These are phyloP conservation scores for Moxostoma hubbsi DNA, from an alignment of 2,797 vertebrate species.

Conservation along the genomic window DNA sequence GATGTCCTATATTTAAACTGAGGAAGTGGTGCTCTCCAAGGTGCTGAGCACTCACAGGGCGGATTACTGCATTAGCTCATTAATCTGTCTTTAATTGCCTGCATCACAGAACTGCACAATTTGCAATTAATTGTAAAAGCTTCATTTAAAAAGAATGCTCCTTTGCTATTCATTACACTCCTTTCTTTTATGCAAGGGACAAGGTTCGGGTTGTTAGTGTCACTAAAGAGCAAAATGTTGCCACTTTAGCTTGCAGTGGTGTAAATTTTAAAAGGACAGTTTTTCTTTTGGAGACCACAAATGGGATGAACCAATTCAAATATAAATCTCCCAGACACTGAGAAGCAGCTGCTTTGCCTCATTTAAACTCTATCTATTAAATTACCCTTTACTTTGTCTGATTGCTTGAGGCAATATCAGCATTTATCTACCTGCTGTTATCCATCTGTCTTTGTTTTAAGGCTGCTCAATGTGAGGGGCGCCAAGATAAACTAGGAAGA, in stretches of 20 bases:
- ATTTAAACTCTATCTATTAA: slow-evolving; percentile 49
- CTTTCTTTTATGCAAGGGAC: slow-evolving; percentile 45
- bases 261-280: slow-evolving; percentile 64
- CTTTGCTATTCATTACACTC: slow-evolving; percentile 38
- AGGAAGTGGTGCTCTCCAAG: slow-evolving; percentile 7
- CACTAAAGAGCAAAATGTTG: slow-evolving; percentile 67
- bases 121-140: slow-evolving; percentile 64
- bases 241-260: slow-evolving; percentile 62
- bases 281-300: too few species aligned
- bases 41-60: slow-evolving; percentile 21
- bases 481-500: not conserved
- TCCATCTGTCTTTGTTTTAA: slow-evolving; percentile 65
- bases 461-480: slow-evolving; percentile 27
- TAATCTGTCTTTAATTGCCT: slow-evolving; percentile 71
- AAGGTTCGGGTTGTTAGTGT: slow-evolving; percentile 61
- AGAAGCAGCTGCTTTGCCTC: slow-evolving; percentile 59
- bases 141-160: slow-evolving; percentile 59
- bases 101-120: slow-evolving; percentile 61
- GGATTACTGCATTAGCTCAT: slow-evolving; percentile 57
- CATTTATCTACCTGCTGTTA: slow-evolving; percentile 71
- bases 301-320: slow-evolving; percentile 43
- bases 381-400: slow-evolving; percentile 69
- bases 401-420: slow-evolving; percentile 59
- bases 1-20: not conserved
- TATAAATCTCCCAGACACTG: slow-evolving; percentile 44